Base-by-base conservation (phyloP, 1,140 invertebrate genomes). In the Leptopilina clavipes region DNA sequence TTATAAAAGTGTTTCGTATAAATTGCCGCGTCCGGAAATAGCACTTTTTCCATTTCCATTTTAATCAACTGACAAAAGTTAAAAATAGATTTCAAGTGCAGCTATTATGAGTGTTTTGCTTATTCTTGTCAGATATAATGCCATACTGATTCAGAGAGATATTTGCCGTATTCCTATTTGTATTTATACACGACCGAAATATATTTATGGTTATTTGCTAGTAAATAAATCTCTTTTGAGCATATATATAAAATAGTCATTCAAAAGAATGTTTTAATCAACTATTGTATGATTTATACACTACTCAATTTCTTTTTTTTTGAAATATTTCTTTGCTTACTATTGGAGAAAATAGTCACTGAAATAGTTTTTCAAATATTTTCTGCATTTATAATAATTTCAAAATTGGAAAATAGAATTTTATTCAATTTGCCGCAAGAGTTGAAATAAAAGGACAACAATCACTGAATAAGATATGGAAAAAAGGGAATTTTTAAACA, bases 1-100 rank as follows among this genome's bases (percentile, higher is more conserved):
- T 22, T 22, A 59, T 22, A n/a, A 12, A 65, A 31, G 12, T 11
- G 3, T 65, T 65, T 40, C 25, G 25, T 31, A 31, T 25, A 65
- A 65, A 65, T 31, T 65, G 56, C 14, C 22, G 56, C 56, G 25
- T 65, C 22, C 56, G 25, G 14, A 65, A 65, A 65, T 65, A 65
- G 22, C 56, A 65, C 25, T 40, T 40, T 40, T 65, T 65, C 22
- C 56, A 65, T 65, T 65, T 31, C 56, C 25, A 65, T 65, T 65
- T 65, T 65, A 65, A 65, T 65, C 25, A 14, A 65, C 22, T 65
- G n/a, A 12, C 11, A 31, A 0, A 6, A 31, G 11, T 12, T 65
- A 37, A 65, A 65, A 65, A 65, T 65, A 65, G 25, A 5, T 65
- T 25, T 65, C 59, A 65, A 65, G 59, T 65, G 59, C 59, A 65